Base-by-base conservation (phyloP, 1,140 invertebrate species). In the Drosophila elegans region DNA sequence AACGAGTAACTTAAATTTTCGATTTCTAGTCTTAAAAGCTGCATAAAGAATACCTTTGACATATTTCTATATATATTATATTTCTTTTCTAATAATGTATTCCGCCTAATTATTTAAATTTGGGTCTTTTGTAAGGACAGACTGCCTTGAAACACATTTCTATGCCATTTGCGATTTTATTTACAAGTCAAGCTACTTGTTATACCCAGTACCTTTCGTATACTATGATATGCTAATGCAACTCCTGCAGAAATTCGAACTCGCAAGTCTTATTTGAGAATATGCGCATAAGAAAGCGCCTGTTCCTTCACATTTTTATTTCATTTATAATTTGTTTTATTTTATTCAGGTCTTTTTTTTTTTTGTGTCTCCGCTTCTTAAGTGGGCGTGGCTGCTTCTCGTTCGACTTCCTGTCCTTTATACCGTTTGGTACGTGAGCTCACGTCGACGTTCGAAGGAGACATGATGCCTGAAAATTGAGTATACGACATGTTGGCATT, bases 401-500 rank as follows among this genome's bases (percentile, higher is more conserved):
- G 3, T 12, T 29, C 21, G 32, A 16, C 42, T 68, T 44, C 66
- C 42, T 53, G 32, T 21, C 21, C 29, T 38, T 39, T 52, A 39
- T 42, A 9, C 29, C 29, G 42, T 75, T 75, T 9, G 39, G 36
- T 67, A 76, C 73, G 73, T 76, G 73, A 59, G 73, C 72, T 48
- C 73, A 76, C 73, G 73, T 75, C 73, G 61, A 54, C 72, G 44
- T 51, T 74, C 59, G 72, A 39, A 63, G 72, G 57, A 74, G 72
- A 74, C 72, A 74, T 74, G 72, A 74, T 74, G 72, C 71, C 71
- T 74, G 51, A 44, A 74, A 74, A 74, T 74, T 74, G 61, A 76
- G 72, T 76, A 75, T 75, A 75, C 71, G 73, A 75, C 61, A 76
- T 67, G 72, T 76, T 76, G 73, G 60, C 72, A 75, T 59, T 75